Conservation (phyloP, 53 echinoderm and acorn worm species). For the Apostichopus leukothele region DNA sequence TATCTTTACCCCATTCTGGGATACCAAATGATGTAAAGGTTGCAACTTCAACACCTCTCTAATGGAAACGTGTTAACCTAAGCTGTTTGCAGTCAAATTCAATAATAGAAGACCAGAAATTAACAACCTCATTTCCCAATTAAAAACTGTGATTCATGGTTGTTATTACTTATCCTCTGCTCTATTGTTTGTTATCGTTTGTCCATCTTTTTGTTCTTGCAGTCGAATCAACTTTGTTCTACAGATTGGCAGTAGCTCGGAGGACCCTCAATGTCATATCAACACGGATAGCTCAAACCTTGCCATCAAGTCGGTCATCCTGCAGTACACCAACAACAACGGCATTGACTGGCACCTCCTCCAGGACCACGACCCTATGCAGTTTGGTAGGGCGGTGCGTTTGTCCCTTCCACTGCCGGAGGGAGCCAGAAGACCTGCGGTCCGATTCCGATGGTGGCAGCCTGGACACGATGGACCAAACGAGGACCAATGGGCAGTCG, state of each 20-base stretch:
- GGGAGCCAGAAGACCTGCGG: slow-evolving; percentile 64
- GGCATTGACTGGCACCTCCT: slow-evolving; percentile 84
- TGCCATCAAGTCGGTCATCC: slow-evolving; percentile 66
- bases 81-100: too few species aligned
- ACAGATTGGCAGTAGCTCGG: slow-evolving; percentile 78
- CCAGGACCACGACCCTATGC: slow-evolving; percentile 65
- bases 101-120: too few species aligned
- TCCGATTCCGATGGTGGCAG: slow-evolving; percentile 97
- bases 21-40: too few species aligned
- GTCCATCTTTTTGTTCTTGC: background rate
- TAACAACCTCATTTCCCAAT: too few species aligned
- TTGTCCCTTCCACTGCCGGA: slow-evolving; percentile 73
- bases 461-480: slow-evolving; percentile 72
- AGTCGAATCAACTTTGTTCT: slow-evolving; percentile 93
- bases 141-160: too few species aligned
- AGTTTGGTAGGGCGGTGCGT: slow-evolving; percentile 66
- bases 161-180: too few species aligned
- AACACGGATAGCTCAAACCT: slow-evolving; percentile 54
- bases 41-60: too few species aligned
- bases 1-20: too few species aligned
- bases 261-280: slow-evolving; percentile 68
- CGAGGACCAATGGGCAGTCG: slow-evolving; percentile 91
- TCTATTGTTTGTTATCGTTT: too few species aligned
- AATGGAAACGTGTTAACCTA: too few species aligned
- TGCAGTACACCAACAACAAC: slow-evolving; percentile 84